Evolutionary conservation across 37 sponge, comb jelly and placozoan species (phyloP), one percentile per base, ranked within the genome.

Genomic region (Bolinopsis microptera): DNA sequence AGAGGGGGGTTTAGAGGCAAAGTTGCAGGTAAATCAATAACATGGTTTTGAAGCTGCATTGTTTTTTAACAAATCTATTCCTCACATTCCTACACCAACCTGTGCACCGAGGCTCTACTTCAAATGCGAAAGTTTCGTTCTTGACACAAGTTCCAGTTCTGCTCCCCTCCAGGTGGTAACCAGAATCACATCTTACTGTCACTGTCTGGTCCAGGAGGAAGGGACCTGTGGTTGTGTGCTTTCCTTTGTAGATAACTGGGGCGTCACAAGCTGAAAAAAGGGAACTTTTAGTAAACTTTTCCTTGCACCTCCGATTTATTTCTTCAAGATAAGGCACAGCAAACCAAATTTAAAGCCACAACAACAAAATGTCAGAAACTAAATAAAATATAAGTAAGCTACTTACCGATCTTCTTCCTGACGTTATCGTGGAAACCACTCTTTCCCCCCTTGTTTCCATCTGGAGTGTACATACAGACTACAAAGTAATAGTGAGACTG

Each of bases 401-500:
- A 86, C 90, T 86, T 13, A 86, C 90, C 36, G 41, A 86, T 86
- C 31, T 86, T 86, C 36, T 38, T 28, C 38, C 61, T 40, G 8
- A 86, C 90, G 30, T 86, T 86, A 48, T 86, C 90, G 31, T 86
- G 90, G 61, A 39, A 86, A 16, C 25, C 26, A 39, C 27, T 39
- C 61, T 39, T 41, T 40, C n/a, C 26, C 0, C 90, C 90, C 61
- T 86, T 34, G 61, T 40, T 86, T 3, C 90, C 90, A 0, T 28
- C 32, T 0, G 90, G 41, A 1, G 61, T 39, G 90, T 86, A 86
- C 30, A 36, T 30, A 38, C 90, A 86, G 25, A 86, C 90, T 8
- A 86, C 90, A 38, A 86, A 86, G 90, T 33, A 86, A 48, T 39
- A 86, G 80, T 32, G 80, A 30, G 34, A 5, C 26, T 86, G 34